Conservation (phyloP, 2,888 invertebrate genomes). For the Trachelus troglodyta region DNA sequence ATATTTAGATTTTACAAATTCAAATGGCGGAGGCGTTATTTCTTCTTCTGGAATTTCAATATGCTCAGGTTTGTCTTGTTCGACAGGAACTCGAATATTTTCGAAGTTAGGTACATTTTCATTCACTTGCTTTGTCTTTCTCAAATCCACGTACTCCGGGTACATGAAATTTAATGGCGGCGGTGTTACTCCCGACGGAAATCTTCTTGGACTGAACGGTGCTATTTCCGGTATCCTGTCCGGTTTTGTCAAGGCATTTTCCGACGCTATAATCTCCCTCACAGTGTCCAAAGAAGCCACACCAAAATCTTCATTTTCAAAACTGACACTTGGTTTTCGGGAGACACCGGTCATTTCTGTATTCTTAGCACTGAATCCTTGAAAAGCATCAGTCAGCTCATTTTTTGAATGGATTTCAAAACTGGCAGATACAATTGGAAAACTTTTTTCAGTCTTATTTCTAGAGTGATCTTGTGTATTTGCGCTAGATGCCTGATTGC, state of each 20-base stretch:
- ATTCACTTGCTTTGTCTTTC: neutral
- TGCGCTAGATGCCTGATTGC: neutral
- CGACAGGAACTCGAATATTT: neutral
- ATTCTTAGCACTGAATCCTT: neutral
- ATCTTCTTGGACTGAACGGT: neutral
- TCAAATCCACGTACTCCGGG: neutral
- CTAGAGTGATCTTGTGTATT: neutral
- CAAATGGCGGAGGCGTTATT: neutral
- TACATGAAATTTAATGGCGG: slow-evolving; percentile 1
- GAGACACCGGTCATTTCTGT: neutral
- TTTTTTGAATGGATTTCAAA: neutral
- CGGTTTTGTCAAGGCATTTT: neutral
- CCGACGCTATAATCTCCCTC: neutral
- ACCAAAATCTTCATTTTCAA: neutral
- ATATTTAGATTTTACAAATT: neutral
- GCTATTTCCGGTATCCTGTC: neutral
- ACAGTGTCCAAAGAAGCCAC: neutral
- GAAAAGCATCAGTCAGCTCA: neutral
- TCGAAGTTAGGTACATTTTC: neutral
- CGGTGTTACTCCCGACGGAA: neutral
- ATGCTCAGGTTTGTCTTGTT: neutral
- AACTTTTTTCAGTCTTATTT: neutral
- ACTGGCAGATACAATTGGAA: neutral
- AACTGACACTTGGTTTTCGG: neutral
- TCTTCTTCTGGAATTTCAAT: neutral